phyloP scores from a whole-genome alignment of 2,113 vertebrate species.

The Helogale parvula region DNA sequence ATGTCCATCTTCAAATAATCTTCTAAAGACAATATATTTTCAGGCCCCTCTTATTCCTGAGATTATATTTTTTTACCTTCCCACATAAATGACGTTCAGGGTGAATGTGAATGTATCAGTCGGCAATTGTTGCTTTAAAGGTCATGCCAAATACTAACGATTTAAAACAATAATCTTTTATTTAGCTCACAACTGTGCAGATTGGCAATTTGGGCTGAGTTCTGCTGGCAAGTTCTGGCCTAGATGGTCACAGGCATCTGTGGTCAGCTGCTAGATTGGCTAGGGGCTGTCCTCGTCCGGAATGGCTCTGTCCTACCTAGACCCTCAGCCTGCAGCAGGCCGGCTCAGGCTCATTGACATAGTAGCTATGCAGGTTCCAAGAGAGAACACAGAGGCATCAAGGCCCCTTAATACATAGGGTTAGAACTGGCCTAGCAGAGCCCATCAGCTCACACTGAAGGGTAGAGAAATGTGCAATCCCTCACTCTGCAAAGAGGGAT shows the following conservation, averaged over 20 bases:
- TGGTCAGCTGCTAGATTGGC: not conserved
- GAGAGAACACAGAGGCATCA: not conserved
- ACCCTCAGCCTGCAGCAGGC: not conserved
- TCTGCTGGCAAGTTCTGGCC: not conserved
- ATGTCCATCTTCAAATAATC: conserved; percentile 17
- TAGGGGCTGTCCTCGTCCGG: not conserved
- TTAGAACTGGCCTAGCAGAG: not conserved
- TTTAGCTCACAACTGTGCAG: not conserved
- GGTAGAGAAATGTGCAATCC: not conserved
- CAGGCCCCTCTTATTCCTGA: not conserved
- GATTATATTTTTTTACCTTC: conserved; percentile 19
- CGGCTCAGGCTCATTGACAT: not conserved
- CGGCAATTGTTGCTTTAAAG: not conserved
- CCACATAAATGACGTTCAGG: not conserved
- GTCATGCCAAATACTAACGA: not conserved
- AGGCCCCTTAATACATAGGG: not conserved
- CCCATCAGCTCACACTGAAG: not conserved
- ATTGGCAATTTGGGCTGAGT: not conserved
- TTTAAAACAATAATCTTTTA: not conserved
- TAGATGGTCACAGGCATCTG: not conserved
- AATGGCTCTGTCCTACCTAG: not conserved
- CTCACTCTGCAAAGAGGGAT: not conserved
- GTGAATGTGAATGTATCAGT: not conserved
- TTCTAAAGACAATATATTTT: conserved; percentile 21
- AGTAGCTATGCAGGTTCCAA: not conserved